Conservation (phyloP, 1,140 invertebrate genomes). For the Lepidurus couesii region DNA sequence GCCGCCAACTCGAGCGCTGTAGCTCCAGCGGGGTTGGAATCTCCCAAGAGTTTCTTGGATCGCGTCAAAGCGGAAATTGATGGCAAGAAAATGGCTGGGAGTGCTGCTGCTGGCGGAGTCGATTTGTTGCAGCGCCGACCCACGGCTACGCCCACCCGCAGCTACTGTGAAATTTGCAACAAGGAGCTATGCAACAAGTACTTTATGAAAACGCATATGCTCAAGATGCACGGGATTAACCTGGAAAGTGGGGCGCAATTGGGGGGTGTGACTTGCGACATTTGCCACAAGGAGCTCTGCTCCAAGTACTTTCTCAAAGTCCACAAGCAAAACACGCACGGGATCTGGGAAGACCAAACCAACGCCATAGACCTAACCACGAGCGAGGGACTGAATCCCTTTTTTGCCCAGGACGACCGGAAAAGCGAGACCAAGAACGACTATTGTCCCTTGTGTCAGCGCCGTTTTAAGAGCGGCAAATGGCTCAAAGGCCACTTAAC, state of each 20-base stretch:
- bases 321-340: slow-evolving; percentile 97
- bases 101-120: not conserved
- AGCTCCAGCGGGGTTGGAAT: slow-evolving; percentile 32
- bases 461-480: slow-evolving; percentile 80
- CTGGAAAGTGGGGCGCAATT: slow-evolving; percentile 85
- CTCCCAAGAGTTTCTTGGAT: slow-evolving; percentile 27
- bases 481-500: slow-evolving; percentile 83
- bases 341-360: slow-evolving; percentile 66
- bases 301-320: slow-evolving; percentile 95
- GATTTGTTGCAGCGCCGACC: slow-evolving; percentile 31
- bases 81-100: not conserved
- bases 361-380: slow-evolving; percentile 47
- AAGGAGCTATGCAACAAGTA: slow-evolving; percentile 99
- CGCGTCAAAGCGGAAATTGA: slow-evolving; percentile 26
- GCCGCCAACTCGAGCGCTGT: slow-evolving; percentile 26
- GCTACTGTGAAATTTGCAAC: slow-evolving; percentile 98
- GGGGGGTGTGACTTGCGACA: slow-evolving; percentile 88
- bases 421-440: slow-evolving; percentile 30
- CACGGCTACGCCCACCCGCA: slow-evolving; percentile 53
- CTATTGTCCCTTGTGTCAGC: slow-evolving; percentile 72
- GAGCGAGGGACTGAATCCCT: slow-evolving; percentile 37
- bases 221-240: slow-evolving; percentile 97
- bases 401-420: slow-evolving; percentile 37
- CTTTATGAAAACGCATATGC: slow-evolving; percentile 99
- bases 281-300: slow-evolving; percentile 94